phyloP scores from a whole-genome alignment of 2,888 invertebrate genomes.

The Athrips mouffetella region DNA sequence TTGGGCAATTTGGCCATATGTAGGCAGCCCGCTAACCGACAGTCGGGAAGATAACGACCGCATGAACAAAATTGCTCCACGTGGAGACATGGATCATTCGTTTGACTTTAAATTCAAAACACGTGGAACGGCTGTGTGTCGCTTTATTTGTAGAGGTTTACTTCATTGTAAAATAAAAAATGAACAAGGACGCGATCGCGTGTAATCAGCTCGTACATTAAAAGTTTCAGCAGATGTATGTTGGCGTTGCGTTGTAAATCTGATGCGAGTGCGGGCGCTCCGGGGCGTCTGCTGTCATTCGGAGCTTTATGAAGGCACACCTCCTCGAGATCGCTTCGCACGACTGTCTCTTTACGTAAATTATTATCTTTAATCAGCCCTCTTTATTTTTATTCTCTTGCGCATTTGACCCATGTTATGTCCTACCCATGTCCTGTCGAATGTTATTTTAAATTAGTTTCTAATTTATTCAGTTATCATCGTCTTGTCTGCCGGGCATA shows the following conservation, averaged over 20 bases:
- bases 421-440: constrained; percentile 12
- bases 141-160: not conserved
- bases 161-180: not conserved
- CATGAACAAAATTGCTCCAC: constrained; percentile 9
- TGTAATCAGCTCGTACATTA: constrained; percentile 12
- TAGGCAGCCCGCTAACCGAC: not conserved
- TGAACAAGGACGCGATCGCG: constrained; percentile 9
- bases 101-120: constrained; percentile 5
- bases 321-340: constrained; percentile 48
- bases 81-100: not conserved
- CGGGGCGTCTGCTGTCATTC: constrained; percentile 55
- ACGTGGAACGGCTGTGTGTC: not conserved
- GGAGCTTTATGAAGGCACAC: constrained; percentile 52
- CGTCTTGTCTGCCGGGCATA: constrained; percentile 7
- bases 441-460: constrained; percentile 21
- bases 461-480: constrained; percentile 11
- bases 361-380: constrained; percentile 50
- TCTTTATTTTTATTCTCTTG: constrained; percentile 33
- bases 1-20: constrained; percentile 42
- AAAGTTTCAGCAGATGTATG: not conserved
- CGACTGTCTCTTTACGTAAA: constrained; percentile 44
- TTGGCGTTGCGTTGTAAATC: constrained; percentile 31
- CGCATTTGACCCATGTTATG: constrained; percentile 21
- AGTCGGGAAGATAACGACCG: constrained; percentile 1
- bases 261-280: constrained; percentile 35